phyloP scores from a whole-genome alignment of 2,888 invertebrate genomes.

The Nymphalis polychloros region DNA sequence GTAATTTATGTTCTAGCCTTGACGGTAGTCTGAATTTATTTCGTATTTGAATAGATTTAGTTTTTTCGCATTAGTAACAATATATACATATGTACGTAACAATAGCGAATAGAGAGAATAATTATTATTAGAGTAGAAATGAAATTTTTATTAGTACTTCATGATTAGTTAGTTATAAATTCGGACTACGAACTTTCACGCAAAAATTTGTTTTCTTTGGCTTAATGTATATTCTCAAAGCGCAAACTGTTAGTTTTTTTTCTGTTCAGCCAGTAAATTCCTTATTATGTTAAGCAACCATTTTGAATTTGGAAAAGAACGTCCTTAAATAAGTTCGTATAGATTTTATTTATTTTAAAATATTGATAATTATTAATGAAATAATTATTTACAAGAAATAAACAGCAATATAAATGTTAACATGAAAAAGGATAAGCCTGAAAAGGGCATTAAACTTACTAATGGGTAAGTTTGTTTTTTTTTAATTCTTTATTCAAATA shows the following conservation, averaged over 20 bases:
- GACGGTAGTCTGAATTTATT: slow-evolving; percentile 52
- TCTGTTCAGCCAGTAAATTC: background rate
- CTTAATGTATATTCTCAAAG: slow-evolving; percentile 21
- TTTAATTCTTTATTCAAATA: background rate
- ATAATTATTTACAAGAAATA: background rate
- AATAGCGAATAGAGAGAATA: background rate
- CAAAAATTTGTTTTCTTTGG: slow-evolving; percentile 31
- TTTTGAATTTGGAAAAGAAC: background rate
- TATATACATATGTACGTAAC: no score
- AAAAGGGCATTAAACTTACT: slow-evolving; percentile 4
- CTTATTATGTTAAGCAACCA: no score
- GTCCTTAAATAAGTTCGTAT: background rate
- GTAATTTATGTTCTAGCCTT: slow-evolving; percentile 54
- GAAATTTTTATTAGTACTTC: background rate
- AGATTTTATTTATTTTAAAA: background rate
- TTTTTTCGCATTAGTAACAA: background rate
- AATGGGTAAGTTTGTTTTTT: slow-evolving; percentile 19
- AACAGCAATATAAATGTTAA: background rate
- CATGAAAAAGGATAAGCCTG: slow-evolving; percentile 9
- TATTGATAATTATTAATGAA: background rate
- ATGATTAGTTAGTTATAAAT: slow-evolving; percentile 33
- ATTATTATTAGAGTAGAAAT: background rate
- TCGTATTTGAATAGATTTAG: background rate
- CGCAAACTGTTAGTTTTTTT: background rate
- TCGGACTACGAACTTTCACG: slow-evolving; percentile 37